Conservation (phyloP, 1,140 invertebrate species). For the Ectropis grisescens region DNA sequence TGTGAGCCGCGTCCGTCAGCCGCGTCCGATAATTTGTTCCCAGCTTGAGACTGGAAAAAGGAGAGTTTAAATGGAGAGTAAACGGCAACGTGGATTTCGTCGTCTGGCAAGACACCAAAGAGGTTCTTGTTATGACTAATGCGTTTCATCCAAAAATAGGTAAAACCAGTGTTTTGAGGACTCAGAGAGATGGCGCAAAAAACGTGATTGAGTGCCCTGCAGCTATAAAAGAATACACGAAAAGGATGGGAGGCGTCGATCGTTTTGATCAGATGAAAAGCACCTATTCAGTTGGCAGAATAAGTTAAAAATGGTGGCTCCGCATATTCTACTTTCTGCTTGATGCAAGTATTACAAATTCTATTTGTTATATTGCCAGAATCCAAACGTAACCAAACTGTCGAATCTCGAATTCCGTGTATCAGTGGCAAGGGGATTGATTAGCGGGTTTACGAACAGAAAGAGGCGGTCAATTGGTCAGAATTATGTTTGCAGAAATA, state of each 20-base stretch:
- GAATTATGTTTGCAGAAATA: slow-evolving; percentile 6
- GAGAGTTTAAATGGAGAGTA: too few relatives aligned
- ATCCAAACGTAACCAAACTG: slow-evolving; percentile 13
- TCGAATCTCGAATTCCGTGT: slow-evolving; percentile 24
- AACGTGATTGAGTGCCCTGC: slow-evolving; percentile 2
- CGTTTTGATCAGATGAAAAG: slow-evolving; percentile 8
- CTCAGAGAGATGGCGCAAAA: slow-evolving; percentile 14
- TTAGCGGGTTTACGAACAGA: slow-evolving; percentile 18
- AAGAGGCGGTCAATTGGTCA: slow-evolving; percentile 14
- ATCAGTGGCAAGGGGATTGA: slow-evolving; percentile 22
- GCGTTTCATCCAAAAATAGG: slow-evolving; percentile 4
- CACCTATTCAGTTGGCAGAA: slow-evolving; percentile 18
- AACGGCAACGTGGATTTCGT: too few relatives aligned
- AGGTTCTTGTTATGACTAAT: slow-evolving; percentile 7
- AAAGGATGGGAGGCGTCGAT: slow-evolving; percentile 10
- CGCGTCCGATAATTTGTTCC: too few relatives aligned
- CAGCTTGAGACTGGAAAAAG: too few relatives aligned
- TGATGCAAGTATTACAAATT: slow-evolving; percentile 18
- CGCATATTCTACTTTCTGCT: slow-evolving; percentile 28
- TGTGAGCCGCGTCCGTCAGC: too few relatives aligned
- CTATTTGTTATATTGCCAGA: slow-evolving; percentile 19
- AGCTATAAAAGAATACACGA: slow-evolving; percentile 7
- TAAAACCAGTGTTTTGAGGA: slow-evolving; percentile 5
- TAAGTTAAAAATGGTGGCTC: slow-evolving; percentile 20
- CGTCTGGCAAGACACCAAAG: slow-evolving; percentile 4